phyloP scores from a whole-genome alignment of 1,140 invertebrate genomes.

The Eubasilissa regina region DNA sequence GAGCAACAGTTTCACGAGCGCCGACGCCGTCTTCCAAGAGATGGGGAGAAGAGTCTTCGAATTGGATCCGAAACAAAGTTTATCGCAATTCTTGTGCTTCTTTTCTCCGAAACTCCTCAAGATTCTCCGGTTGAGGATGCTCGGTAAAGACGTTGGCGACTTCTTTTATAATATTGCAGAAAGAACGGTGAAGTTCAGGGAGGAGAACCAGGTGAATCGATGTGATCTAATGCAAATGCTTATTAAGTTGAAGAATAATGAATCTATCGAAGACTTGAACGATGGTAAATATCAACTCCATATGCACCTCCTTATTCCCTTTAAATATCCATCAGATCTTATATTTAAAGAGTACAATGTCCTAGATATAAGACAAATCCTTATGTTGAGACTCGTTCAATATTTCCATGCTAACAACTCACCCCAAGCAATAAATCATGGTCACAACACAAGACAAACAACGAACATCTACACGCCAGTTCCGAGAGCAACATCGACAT shows the following conservation, averaged over 20 bases:
- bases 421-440: too few relatives aligned
- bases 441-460: too few relatives aligned
- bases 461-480: too few relatives aligned
- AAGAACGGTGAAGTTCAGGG: conserved; percentile 65
- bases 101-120: conserved; percentile 57
- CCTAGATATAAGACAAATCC: too few relatives aligned
- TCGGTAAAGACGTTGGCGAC: conserved; percentile 61
- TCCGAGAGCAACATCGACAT: too few relatives aligned
- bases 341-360: too few relatives aligned
- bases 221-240: conserved; percentile 68
- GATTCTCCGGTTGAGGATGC: conserved; percentile 49
- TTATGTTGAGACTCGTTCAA: too few relatives aligned
- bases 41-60: conserved; percentile 61
- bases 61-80: conserved; percentile 22
- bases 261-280: conserved; percentile 54
- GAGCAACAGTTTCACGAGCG: conserved; percentile 60
- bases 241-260: conserved; percentile 63
- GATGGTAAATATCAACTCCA: conserved; percentile 66
- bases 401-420: too few relatives aligned
- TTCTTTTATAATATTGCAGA: conserved; percentile 66
- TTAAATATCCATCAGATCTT: too few relatives aligned
- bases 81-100: conserved; percentile 51
- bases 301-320: too few relatives aligned
- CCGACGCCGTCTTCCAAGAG: conserved; percentile 59
- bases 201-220: conserved; percentile 63